Percentiles rank a stretch among this genome's conserved stretches.
Evolutionary conservation across 2,888 invertebrate species (phyloP).

Genomic region (Drosophila anomalata): DNA sequence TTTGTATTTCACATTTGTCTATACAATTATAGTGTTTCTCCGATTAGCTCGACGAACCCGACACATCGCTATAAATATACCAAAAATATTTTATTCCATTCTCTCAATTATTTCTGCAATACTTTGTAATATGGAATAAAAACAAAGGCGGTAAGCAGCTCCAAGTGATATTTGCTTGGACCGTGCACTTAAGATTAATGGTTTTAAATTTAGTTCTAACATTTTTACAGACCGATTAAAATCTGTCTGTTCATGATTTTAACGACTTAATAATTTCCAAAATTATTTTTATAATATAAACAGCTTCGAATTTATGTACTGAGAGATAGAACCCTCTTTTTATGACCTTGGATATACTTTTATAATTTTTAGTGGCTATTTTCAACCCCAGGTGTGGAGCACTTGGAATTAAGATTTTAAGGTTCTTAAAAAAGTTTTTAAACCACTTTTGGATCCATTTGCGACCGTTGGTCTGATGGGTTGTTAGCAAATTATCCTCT

Average conservation of each 20-base stretch:
- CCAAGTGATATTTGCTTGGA: not conserved
- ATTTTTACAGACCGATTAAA: not conserved
- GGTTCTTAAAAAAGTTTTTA: not conserved
- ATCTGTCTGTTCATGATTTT: not conserved
- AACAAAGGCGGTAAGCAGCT: not conserved
- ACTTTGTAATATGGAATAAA: not conserved
- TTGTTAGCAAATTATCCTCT: not conserved
- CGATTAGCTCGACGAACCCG: slow-evolving; percentile 8
- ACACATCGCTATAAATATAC: slow-evolving; percentile 29
- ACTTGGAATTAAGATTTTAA: not conserved
- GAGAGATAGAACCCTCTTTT: not conserved
- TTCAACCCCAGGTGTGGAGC: not conserved
- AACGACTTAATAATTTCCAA: not conserved
- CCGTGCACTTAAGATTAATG: not conserved
- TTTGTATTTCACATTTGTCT: slow-evolving; percentile 11
- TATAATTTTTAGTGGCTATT: not conserved
- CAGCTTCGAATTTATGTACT: not conserved
- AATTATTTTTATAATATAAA: not conserved
- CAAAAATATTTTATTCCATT: slow-evolving; percentile 6
- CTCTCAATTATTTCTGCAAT: not conserved
- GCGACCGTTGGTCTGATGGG: not conserved
- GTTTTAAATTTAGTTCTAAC: not conserved
- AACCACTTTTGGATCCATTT: not conserved
- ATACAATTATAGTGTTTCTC: not conserved
- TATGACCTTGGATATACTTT: not conserved